These are phyloP conservation scores for Corbicula japonica DNA, from an alignment of 2,888 invertebrate genomes.

Conservation along the genomic window DNA sequence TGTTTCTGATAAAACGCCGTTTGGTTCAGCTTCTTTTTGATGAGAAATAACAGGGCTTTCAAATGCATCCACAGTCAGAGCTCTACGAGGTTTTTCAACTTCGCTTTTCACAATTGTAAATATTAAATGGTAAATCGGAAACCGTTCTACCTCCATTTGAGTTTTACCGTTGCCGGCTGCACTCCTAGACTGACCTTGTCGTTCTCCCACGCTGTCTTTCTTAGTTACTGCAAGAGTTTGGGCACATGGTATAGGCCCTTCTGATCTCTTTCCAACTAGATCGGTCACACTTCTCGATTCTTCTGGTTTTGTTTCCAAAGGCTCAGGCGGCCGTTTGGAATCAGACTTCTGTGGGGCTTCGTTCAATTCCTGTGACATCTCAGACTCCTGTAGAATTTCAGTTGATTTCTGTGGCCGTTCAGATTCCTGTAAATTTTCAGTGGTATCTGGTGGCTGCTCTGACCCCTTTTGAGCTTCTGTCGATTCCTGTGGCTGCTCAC, in stretches of 20 bases:
- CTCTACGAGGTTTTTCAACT: conserved; percentile 24
- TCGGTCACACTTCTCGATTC: conserved; percentile 19
- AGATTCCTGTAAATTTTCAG: too few species aligned
- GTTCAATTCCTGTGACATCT: too few species aligned
- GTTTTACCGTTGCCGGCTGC: conserved; percentile 25
- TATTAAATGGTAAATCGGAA: conserved; percentile 29
- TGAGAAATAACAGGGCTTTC: conserved; percentile 35
- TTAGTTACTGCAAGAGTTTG: conserved; percentile 30
- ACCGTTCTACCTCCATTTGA: conserved; percentile 38
- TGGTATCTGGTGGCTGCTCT: too few species aligned
- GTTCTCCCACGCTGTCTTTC: conserved; percentile 18
- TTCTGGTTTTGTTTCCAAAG: too few species aligned
- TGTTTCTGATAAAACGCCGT: conserved; percentile 5
- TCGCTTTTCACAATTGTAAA: conserved; percentile 30
- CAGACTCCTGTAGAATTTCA: too few species aligned
- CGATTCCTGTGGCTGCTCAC: too few species aligned
- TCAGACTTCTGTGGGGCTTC: too few species aligned
- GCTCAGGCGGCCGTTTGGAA: too few species aligned
- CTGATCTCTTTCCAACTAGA: conserved; percentile 21
- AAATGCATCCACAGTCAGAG: conserved; percentile 36
- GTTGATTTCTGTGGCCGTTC: too few species aligned
- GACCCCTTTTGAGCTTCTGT: too few species aligned
- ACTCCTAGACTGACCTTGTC: conserved; percentile 46
- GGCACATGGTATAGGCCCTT: conserved; percentile 29
- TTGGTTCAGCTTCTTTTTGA: background rate